A percentile compares a stretch with the other conserved stretches of the same genome.
Conservation (phyloP, 2,797 vertebrate genomes). For the Rallus crepitans region DNA sequence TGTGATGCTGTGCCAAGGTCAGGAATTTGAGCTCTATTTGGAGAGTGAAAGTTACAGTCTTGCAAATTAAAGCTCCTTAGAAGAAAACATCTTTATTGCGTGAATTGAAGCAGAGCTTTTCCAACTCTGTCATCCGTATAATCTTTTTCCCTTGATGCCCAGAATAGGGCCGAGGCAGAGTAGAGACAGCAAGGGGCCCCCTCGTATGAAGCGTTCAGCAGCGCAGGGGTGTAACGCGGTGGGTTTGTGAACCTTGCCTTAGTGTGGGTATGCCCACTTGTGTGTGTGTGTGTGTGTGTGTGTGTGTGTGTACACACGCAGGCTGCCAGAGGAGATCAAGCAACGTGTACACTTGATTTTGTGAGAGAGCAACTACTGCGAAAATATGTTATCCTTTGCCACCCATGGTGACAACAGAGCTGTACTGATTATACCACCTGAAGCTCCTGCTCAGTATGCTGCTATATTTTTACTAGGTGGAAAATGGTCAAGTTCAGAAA, state of each 20-base stretch:
- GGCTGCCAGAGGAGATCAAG: background rate
- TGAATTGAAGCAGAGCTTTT: constrained; percentile 1
- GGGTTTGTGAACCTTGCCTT: background rate
- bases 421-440: background rate
- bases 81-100: constrained; percentile 1
- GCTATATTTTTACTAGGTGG: background rate
- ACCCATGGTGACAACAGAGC: background rate
- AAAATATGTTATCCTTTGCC: background rate
- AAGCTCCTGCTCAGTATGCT: background rate
- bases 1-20: constrained; percentile 62
- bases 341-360: background rate
- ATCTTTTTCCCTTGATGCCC: background rate
- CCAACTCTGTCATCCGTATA: background rate
- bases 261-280: background rate
- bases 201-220: background rate
- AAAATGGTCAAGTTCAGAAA: background rate
- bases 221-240: background rate
- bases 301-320: fast-evolving
- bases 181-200: background rate
- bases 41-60: constrained; percentile 41
- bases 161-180: background rate
- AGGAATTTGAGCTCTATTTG: constrained; percentile 7
- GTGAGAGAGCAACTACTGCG: background rate
- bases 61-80: background rate
- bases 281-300: background rate